These are phyloP conservation scores for Enteromius radiatus DNA, from an alignment of 2,797 vertebrate genomes.

Conservation along the genomic window DNA sequence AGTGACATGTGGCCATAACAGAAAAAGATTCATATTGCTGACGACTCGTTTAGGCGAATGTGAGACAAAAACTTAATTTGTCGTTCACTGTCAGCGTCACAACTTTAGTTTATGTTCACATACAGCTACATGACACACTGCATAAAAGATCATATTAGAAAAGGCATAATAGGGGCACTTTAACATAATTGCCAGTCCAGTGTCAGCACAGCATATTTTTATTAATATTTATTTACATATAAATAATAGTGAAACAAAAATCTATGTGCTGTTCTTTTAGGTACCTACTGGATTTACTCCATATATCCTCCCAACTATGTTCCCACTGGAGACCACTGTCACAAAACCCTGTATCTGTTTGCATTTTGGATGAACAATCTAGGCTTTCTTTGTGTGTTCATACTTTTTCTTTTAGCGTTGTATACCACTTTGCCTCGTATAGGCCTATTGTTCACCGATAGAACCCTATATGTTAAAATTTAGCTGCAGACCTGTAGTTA, in stretches of 20 bases:
- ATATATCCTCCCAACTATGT: constrained; percentile 70
- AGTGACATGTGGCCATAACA: too few species aligned
- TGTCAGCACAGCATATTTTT: neutral
- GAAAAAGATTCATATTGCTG: too few species aligned
- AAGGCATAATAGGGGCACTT: too few species aligned
- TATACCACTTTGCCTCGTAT: constrained; percentile 17
- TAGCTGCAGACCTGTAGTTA: neutral
- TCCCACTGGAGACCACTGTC: constrained; percentile 62
- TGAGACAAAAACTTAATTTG: too few species aligned
- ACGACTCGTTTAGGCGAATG: too few species aligned
- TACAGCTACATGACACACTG: too few species aligned
- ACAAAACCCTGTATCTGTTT: constrained; percentile 70
- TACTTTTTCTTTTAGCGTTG: constrained; percentile 29
- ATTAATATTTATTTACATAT: neutral
- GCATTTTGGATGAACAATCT: constrained; percentile 74
- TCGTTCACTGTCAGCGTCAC: too few species aligned
- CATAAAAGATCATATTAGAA: too few species aligned
- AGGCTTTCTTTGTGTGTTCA: constrained; percentile 60
- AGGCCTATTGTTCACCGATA: neutral
- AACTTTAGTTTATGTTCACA: too few species aligned
- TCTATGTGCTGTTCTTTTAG: constrained; percentile 57
- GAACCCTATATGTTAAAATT: neutral
- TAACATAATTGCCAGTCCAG: neutral
- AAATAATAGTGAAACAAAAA: neutral
- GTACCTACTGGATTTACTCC: constrained; percentile 77